These are phyloP conservation scores for Asbolus verrucosus DNA, from an alignment of 1,140 invertebrate genomes.

Conservation along the genomic window DNA sequence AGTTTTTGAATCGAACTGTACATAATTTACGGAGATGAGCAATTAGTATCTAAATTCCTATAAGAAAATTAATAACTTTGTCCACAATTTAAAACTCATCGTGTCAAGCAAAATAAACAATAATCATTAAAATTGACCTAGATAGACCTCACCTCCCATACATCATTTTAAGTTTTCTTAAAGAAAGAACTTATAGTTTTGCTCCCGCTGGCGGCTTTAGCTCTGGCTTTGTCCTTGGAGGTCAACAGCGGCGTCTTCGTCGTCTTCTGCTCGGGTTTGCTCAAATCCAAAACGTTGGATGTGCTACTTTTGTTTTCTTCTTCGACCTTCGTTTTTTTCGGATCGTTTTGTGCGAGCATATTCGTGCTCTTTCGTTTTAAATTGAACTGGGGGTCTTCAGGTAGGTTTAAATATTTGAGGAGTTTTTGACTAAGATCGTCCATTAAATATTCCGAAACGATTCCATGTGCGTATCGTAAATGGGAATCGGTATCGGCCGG, in stretches of 20 bases:
- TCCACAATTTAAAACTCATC: background rate
- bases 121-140: constrained; percentile 50
- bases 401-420: constrained; percentile 72
- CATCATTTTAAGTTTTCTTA: constrained; percentile 66
- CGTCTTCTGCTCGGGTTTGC: constrained; percentile 58
- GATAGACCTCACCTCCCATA: constrained; percentile 15
- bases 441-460: constrained; percentile 77
- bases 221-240: constrained; percentile 78
- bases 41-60: constrained; percentile 17
- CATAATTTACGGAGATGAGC: constrained; percentile 27
- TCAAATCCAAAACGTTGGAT: constrained; percentile 60
- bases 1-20: constrained; percentile 21
- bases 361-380: constrained; percentile 71
- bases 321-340: constrained; percentile 64
- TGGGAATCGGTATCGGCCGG: constrained; percentile 71
- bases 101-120: constrained; percentile 21
- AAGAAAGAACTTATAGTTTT: constrained; percentile 83
- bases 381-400: constrained; percentile 67
- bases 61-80: background rate
- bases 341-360: constrained; percentile 40
- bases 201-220: constrained; percentile 78
- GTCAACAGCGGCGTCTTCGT: constrained; percentile 66
- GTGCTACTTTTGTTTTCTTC: constrained; percentile 53
- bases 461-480: constrained; percentile 76
- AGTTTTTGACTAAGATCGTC: constrained; percentile 74